Base-by-base conservation (phyloP, 2,113 vertebrate species). In the Chaenocephalus aceratus region DNA sequence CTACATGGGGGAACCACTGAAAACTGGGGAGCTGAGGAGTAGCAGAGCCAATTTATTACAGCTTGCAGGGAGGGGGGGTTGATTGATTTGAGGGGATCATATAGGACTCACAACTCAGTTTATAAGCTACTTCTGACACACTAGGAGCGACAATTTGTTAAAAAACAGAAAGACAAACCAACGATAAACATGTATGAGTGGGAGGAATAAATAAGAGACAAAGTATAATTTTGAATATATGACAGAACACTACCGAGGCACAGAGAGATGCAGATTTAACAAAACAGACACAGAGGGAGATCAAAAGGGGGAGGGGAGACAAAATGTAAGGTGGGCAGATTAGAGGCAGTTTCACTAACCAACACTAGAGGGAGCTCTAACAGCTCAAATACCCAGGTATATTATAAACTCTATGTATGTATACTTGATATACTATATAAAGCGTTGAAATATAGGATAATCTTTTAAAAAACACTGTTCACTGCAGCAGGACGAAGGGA, bases 401-500 rank as follows among this genome's bases (percentile, higher is more conserved):
- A 89, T 89, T 88, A 89, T 85, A 87, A 89, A 90, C 82, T 88
- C 80, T 89, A 86, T 89, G 75, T 77, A 79, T 87, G 78, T 87
- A 76, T 84, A 88, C 81, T 89, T 89, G 80, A 90, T 88, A 77
- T 86, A 88, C 88, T 82, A 89, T 88, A 86, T 86, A 91, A 89
- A 92, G 89, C 84, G 83, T 89, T 88, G 87, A 91, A 93, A 90
- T 92, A 90, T 88, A 90, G 89, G 84, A 85, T 79, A 84, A 86
- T 92, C 83, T 91, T 92, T 91, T 87, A 79, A 87, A 92, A 92
- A 94, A 89, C 89, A 92, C 87, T 71, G 75, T 90, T 92, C 81
- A 93, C 91, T 85, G 91, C 86, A 90, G 88, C 88, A 86, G 91
- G 82, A 92, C 89, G 85, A 88, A 85, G 89, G 86, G 81, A 82